Conservation (phyloP, 53 echinoderm and acorn worm species). For the Holothuria scabra region DNA sequence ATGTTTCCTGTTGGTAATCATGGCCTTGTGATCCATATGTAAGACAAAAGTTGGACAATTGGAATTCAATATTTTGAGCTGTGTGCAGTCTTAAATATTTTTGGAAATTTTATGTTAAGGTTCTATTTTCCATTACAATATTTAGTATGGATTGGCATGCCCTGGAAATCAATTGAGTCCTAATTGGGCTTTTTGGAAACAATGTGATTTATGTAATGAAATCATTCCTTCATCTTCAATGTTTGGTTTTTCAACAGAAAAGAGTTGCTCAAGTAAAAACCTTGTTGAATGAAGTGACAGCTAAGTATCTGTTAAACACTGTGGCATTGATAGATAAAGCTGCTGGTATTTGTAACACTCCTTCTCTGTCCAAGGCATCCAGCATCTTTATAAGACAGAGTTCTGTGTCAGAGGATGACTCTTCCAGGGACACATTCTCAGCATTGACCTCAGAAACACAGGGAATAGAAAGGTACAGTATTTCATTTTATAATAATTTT, state of each 20-base stretch:
- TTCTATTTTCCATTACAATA: too few species aligned
- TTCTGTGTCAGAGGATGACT: constrained; percentile 1
- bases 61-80: too few species aligned
- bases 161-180: too few species aligned
- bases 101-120: too few species aligned
- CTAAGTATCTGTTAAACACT: constrained; percentile 25
- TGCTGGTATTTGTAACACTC: constrained; percentile 35
- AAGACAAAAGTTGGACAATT: too few species aligned
- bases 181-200: background rate
- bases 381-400: constrained; percentile 20
- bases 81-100: too few species aligned
- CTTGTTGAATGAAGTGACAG: constrained; percentile 26
- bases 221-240: too few species aligned
- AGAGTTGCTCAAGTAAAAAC: constrained; percentile 29
- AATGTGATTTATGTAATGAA: too few species aligned
- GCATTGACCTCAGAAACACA: constrained; percentile 2
- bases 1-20: too few species aligned
- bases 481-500: too few species aligned
- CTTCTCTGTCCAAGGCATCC: constrained; percentile 32
- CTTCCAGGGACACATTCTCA: constrained; percentile 18
- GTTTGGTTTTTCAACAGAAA: background rate
- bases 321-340: constrained; percentile 36
- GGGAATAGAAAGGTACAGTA: background rate
- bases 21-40: too few species aligned
- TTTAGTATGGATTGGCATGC: too few species aligned